These are phyloP conservation scores for Dolichotis patagonum DNA, from an alignment of 2,113 vertebrate species.

Conservation along the genomic window DNA sequence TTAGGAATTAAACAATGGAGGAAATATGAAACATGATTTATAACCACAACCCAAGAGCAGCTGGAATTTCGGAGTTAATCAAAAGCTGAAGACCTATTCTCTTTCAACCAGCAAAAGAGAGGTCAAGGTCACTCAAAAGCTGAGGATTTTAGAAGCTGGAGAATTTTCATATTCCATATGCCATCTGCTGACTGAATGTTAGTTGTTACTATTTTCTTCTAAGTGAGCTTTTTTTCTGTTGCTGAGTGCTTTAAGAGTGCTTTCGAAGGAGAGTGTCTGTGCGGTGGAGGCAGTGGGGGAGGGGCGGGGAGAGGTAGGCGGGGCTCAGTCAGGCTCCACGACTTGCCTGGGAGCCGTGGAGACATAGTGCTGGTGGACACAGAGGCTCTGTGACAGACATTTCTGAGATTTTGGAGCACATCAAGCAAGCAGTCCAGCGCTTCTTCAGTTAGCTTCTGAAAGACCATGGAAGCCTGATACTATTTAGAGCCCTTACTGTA, in stretches of 20 bases:
- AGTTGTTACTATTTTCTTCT: neutral
- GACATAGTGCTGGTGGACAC: no score
- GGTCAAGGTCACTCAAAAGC: neutral
- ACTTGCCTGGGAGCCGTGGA: neutral
- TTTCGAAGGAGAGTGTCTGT: neutral
- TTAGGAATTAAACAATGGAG: neutral
- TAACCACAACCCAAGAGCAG: neutral
- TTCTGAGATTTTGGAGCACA: neutral
- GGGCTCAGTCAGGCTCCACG: neutral
- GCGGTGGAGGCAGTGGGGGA: neutral
- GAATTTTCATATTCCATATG: neutral
- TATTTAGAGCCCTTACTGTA: neutral
- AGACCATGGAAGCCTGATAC: neutral
- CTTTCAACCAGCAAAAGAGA: neutral
- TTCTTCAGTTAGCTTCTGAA: neutral
- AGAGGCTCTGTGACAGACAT: neutral
- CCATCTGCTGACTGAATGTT: neutral
- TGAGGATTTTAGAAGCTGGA: neutral
- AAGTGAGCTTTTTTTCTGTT: neutral
- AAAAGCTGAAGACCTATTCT: neutral
- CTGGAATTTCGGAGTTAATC: neutral
- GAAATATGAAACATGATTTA: neutral
- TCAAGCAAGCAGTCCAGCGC: neutral
- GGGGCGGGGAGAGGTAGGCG: neutral
- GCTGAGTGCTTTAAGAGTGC: slow-evolving; percentile 20